A percentile compares a stretch with the other conserved stretches of the same genome.
phyloP scores from a whole-genome alignment of 1,140 invertebrate species.

The Magallana angulata region DNA sequence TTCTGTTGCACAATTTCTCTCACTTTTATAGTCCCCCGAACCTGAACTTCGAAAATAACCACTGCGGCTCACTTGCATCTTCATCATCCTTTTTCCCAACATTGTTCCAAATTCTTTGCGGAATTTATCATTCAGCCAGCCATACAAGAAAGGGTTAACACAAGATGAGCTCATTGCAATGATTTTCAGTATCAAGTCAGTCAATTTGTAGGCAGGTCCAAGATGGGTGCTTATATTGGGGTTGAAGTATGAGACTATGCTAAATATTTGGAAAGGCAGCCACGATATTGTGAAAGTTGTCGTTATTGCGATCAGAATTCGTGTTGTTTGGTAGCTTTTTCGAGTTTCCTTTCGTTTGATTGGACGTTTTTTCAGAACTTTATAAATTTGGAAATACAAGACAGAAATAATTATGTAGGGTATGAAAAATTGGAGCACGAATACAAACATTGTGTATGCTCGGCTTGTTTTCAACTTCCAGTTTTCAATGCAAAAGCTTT shows the following conservation, averaged over 20 bases:
- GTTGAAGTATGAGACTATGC: constrained; percentile 27
- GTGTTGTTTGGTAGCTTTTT: constrained; percentile 86
- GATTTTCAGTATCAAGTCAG: constrained; percentile 75
- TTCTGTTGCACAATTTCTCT: neutral
- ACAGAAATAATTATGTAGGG: constrained; percentile 71
- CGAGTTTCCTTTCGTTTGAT: constrained; percentile 71
- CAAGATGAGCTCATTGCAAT: constrained; percentile 88
- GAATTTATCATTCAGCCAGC: constrained; percentile 83
- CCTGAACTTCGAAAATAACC: constrained; percentile 50
- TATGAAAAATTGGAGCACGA: constrained; percentile 75
- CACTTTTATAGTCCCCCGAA: neutral
- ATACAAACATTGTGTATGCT: constrained; percentile 71
- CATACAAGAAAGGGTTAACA: constrained; percentile 90
- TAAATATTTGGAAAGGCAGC: constrained; percentile 69
- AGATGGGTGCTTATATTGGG: neutral
- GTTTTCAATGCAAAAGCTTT: constrained; percentile 72
- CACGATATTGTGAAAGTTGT: constrained; percentile 93
- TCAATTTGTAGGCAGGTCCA: constrained; percentile 57
- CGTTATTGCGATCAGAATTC: constrained; percentile 98
- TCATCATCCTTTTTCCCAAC: constrained; percentile 53
- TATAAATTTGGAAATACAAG: constrained; percentile 74
- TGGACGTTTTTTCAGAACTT: constrained; percentile 71
- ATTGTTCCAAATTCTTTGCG: constrained; percentile 74
- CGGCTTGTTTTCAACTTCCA: constrained; percentile 69
- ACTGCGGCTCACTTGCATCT: constrained; percentile 55